A percentile compares a stretch with the other conserved stretches of the same genome.
Evolutionary conservation across 30 jellyfish, hydroid and myxozoan genomes (phyloP).

Genomic region (Chironex yamaguchii): DNA sequence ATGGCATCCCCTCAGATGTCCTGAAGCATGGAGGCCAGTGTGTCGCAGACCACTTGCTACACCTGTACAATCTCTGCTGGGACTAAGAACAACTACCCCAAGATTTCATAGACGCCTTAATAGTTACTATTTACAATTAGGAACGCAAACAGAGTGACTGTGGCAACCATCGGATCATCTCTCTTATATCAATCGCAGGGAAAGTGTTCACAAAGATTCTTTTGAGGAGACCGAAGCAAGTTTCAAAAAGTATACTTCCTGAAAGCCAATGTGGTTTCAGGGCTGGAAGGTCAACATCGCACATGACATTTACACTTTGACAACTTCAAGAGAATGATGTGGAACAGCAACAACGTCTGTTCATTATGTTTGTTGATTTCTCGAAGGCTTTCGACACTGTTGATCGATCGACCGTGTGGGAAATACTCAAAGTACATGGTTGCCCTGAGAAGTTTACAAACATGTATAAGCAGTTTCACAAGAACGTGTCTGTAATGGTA

Average conservation of each 20-base stretch:
- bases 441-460: too few species aligned
- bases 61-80: too few species aligned
- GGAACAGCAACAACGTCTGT: conserved; percentile 4
- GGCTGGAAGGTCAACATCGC: not conserved
- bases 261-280: conserved; percentile 37
- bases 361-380: not conserved
- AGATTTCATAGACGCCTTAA: conserved; percentile 2
- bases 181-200: conserved; percentile 25
- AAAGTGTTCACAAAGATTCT: not conserved
- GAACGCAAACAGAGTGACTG: not conserved
- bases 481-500: not conserved
- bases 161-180: not conserved
- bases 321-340: conserved; percentile 24
- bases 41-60: too few species aligned
- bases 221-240: conserved; percentile 2
- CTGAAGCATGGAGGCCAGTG: too few species aligned
- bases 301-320: conserved; percentile 8
- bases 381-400: conserved; percentile 12
- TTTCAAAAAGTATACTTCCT: conserved; percentile 11
- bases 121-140: not conserved
- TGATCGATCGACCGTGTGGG: too few species aligned
- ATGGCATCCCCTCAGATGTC: too few species aligned
- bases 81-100: not conserved
- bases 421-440: too few species aligned
- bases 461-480: too few species aligned